Evolutionary conservation across 2,797 vertebrate genomes (phyloP), one percentile per base, ranked within the genome.

Genomic region (Leptatherina wallacei): DNA sequence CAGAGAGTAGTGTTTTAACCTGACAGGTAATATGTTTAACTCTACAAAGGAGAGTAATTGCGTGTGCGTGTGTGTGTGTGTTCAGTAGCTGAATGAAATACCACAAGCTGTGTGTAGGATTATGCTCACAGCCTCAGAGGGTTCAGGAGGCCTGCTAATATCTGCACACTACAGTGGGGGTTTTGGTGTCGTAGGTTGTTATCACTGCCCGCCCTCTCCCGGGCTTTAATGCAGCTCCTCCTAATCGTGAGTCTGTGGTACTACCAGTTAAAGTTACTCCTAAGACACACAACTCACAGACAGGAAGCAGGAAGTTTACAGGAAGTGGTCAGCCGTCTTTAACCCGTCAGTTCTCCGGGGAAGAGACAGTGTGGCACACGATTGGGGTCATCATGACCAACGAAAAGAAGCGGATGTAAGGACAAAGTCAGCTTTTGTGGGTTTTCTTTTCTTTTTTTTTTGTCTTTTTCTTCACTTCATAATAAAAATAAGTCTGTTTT

Each of bases 401-500:
- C 79, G 27, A 89, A 89, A 85, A 85, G 74, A 88, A 89, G 84
- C 72, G 86, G 85, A 88, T 74, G 82, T 55, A 79, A 86, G 86
- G 89, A 91, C 90, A 90, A 88, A 90, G 96, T 97, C 95, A 92
- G 90, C 92, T 93, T 83, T 51, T 78, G 60, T 89, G 59, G 18
- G 18, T 14, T 24, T 49, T 47, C 49, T 24, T 8, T 30, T 42
- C 42, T 33, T 4, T 29, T 69, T 69, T 94, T 87, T 91, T 87
- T 93, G 95, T 96, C 88, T 91, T 96, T 96, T 93, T 90, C 95
- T 95, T 90, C 90, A 90, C 93, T 95, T 94, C 90, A 95, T 98
- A 97, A 99, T 98, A 98, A 99, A 95, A 99, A 99, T 98, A 99
- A 97, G 97, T 97, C 96, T 95, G 96, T 92, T 98, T 98, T 96